Percentiles rank a stretch among this genome's conserved stretches.
Evolutionary conservation across 2,888 invertebrate genomes (phyloP).

Genomic region (Gastracanthus pulcherrimus): DNA sequence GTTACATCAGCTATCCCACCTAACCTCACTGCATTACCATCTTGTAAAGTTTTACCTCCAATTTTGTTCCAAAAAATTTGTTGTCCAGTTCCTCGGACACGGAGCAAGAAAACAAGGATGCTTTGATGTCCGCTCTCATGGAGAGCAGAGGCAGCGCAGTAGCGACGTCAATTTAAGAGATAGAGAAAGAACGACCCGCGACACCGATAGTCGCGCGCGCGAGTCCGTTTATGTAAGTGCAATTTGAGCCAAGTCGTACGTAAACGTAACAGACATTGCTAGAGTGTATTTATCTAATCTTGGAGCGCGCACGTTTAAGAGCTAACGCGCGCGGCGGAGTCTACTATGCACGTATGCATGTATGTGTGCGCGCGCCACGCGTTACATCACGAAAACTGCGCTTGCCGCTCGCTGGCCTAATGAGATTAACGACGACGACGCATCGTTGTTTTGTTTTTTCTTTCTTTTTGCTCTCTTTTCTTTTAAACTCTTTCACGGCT

Average conservation of each 20-base stretch:
- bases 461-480: not conserved
- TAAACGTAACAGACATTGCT: conserved; percentile 58
- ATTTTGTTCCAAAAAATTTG: too few relatives aligned
- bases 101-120: too few relatives aligned
- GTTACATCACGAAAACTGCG: conserved; percentile 53
- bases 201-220: conserved; percentile 45
- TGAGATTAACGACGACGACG: conserved; percentile 40
- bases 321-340: conserved; percentile 18
- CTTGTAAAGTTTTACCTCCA: too few relatives aligned
- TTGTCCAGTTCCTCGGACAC: too few relatives aligned
- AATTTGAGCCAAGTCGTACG: conserved; percentile 60
- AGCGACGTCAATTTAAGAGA: not conserved
- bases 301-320: conserved; percentile 55
- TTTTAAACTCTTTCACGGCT: not conserved
- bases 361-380: not conserved
- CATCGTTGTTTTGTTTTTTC: conserved; percentile 21
- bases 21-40: not conserved
- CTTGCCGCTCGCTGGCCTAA: conserved; percentile 28
- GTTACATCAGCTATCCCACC: not conserved
- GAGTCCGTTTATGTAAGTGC: conserved; percentile 59
- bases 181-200: conserved; percentile 35
- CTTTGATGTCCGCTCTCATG: too few relatives aligned
- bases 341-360: not conserved
- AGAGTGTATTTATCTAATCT: conserved; percentile 60
- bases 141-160: too few relatives aligned